Evolutionary conservation across 2,797 vertebrate species (phyloP), one percentile per base, ranked within the genome.

Genomic region (Eulemur mongoz): DNA sequence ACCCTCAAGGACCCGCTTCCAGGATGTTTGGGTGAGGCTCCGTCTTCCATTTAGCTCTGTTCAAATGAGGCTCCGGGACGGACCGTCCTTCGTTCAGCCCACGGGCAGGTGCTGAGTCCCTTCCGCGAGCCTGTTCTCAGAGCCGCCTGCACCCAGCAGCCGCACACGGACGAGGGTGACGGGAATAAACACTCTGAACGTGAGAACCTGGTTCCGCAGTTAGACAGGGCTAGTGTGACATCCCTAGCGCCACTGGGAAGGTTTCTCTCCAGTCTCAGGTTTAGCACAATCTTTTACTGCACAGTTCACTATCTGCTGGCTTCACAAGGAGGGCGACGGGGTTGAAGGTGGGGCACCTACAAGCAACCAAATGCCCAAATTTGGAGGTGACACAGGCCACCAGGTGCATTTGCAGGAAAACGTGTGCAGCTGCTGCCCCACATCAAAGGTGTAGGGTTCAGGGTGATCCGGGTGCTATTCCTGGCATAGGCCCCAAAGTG

Each of bases 111-210:
- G 38, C 48, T 4, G 45, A 4, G 18, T 0, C 1, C 50, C 38
- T 32, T 25, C 12, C 13, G 4, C 0, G 1, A 0, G 0, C 78
- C 7, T 30, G 23, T 25, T 45, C 22, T 69, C 23, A 12, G 69
- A 25, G 11, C 0, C 0, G 1, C 63, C 32, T 30, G 17, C 6
- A 1, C 0, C 48, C 40, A 7, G 3, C 1, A 1, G 1, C 10
- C 1, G 15, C 72, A 35, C 3, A 15, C 2, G 38, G n/a, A 32
- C 0, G 0, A 5, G 72, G 76, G 4, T 1, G 17, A 32, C 5
- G 3, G 1, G 23, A 50, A 35, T 7, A 15, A 38, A 1, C n/a
- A 13, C 17, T 76, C n/a, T 0, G 12, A 6, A 65, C 43, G 40
- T 0, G 2, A 23, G 54, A 15, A 1, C 32, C 8, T 6, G 20